Evolutionary conservation across 2,888 invertebrate genomes (phyloP), one percentile per base, ranked within the genome.

Genomic region (Drosophila niveifrons): DNA sequence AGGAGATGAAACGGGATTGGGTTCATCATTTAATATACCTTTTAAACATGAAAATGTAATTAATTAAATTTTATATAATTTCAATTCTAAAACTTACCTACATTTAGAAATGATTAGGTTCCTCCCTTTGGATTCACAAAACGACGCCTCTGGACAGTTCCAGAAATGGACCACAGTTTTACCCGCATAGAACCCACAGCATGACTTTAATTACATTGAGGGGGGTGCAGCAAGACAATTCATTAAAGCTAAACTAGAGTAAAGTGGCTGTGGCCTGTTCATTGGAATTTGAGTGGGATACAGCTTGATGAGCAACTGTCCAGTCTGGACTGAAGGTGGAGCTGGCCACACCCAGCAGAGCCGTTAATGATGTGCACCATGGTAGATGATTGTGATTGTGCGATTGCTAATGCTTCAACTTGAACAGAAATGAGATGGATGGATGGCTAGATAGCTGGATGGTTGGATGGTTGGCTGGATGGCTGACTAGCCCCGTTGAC

Each of bases 291-390:
- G 61, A 44, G 59, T 52, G 44, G 44, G 36, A 50, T 59, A 44
- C 52, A 36, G 66, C 70, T 50, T 67, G 71, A 78, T 71, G 67
- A 66, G 67, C 48, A 68, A 74, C 74, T 74, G 77, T 68, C 66
- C 68, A 64, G 47, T 39, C 47, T 11, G 8, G 52, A 34, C 34
- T 29, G 48, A 44, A 62, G 68, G 69, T 66, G 57, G 61, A 57
- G 57, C 51, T 31, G 41, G 68, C 67, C 78, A 80, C 83, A 70
- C 76, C 75, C 76, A 46, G 48, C 7, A 36, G 39, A 75, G 53
- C 70, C 82, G 82, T 88, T 87, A 87, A 87, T 86, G 88, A 88
- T 87, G 85, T 86, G 78, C 82, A 81, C 72, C 71, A 81, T 75
- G 73, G 70, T 72, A 77, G 87, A 84, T 84, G 87, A 87, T 85